Conservation (phyloP, 2,113 vertebrate genomes). For the Lophotis ruficrista region DNA sequence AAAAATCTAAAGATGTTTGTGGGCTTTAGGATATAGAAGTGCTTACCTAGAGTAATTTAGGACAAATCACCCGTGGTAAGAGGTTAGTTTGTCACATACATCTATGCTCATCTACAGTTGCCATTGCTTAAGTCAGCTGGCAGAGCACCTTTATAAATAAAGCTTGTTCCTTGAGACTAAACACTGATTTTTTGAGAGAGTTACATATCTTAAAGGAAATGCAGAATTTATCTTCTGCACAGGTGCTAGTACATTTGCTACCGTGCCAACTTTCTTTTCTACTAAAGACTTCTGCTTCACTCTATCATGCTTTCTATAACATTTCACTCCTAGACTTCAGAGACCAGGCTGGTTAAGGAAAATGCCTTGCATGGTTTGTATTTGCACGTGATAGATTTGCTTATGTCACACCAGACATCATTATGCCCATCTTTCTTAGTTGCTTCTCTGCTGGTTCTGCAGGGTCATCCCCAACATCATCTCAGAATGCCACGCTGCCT, state of each 20-base stretch:
- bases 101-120: conserved; percentile 10
- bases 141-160: conserved; percentile 10
- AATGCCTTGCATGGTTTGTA: conserved; percentile 16
- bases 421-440: conserved; percentile 65
- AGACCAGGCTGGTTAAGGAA: background rate
- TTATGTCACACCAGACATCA: conserved; percentile 48
- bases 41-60: background rate
- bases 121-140: background rate
- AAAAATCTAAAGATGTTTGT: conserved; percentile 19
- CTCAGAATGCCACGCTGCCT: conserved; percentile 90
- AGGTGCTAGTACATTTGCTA: background rate
- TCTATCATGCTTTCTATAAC: conserved; percentile 17
- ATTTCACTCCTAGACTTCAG: conserved; percentile 52
- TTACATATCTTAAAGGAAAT: background rate
- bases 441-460: conserved; percentile 73
- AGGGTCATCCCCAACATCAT: conserved; percentile 90
- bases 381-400: background rate
- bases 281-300: background rate
- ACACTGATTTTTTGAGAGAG: background rate
- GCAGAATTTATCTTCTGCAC: background rate
- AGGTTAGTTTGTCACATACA: conserved; percentile 4
- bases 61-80: background rate
- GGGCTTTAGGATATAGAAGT: background rate
- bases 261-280: conserved; percentile 23
- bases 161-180: background rate